phyloP scores from a whole-genome alignment of 2,113 vertebrate species.

The cat (Felis catus) region F.catus_Fca126_mat1.0 CM031416.1:53876001-53876500 shows the following conservation, averaged over 20 bases:
- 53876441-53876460: too few relatives aligned
- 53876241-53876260: background rate
- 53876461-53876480: too few relatives aligned
- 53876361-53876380: background rate
- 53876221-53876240: background rate
- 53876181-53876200: background rate
- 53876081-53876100: slow-evolving; percentile 15
- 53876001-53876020: background rate
- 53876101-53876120: background rate
- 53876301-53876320: background rate
- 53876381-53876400: background rate
- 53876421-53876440: too few relatives aligned
- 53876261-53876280: background rate
- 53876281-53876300: background rate
- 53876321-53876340: background rate
- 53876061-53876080: background rate
- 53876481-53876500: too few relatives aligned
- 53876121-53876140: background rate
- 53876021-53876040: background rate
- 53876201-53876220: background rate
- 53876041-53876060: background rate
- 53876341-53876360: background rate
- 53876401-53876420: background rate
- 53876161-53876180: background rate
- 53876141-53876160: background rate